Conservation (phyloP, 1,140 invertebrate genomes). For the Thalassaphorura encarpata region DNA sequence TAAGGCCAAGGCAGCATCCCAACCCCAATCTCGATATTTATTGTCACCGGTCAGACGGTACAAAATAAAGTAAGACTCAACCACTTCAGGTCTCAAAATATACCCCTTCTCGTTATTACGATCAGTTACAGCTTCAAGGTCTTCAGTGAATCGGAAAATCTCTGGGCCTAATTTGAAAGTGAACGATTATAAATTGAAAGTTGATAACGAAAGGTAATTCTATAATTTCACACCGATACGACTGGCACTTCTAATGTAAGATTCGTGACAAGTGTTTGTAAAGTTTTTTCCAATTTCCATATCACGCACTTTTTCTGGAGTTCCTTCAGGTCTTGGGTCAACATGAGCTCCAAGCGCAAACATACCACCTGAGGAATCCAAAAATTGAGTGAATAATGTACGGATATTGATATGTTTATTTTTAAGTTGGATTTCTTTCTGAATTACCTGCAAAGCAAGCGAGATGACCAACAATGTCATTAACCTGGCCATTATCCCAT, state of each 20-base stretch:
- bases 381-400: neutral
- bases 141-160: slow-evolving; percentile 43
- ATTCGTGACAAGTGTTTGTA: slow-evolving; percentile 32
- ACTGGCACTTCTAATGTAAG: slow-evolving; percentile 21
- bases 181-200: too few species aligned
- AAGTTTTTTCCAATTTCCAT: slow-evolving; percentile 26
- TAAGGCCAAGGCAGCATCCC: slow-evolving; percentile 45
- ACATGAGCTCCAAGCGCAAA: slow-evolving; percentile 28
- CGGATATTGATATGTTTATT: neutral
- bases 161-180: too few species aligned
- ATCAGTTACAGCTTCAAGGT: slow-evolving; percentile 45
- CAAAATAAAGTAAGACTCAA: slow-evolving; percentile 54
- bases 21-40: slow-evolving; percentile 54
- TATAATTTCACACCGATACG: slow-evolving; percentile 8
- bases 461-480: slow-evolving; percentile 20
- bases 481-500: neutral
- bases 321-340: slow-evolving; percentile 10
- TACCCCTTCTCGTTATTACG: slow-evolving; percentile 50
- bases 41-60: slow-evolving; percentile 52
- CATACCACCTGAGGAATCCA: slow-evolving; percentile 33
- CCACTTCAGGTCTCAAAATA: slow-evolving; percentile 52
- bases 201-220: too few species aligned
- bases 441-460: slow-evolving; percentile 30
- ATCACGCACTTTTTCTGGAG: slow-evolving; percentile 15
- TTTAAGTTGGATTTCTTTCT: neutral